Percentiles rank a stretch among this genome's conserved stretches.
Evolutionary conservation across 2,888 invertebrate species (phyloP).

Genomic region (Patella caerulea): DNA sequence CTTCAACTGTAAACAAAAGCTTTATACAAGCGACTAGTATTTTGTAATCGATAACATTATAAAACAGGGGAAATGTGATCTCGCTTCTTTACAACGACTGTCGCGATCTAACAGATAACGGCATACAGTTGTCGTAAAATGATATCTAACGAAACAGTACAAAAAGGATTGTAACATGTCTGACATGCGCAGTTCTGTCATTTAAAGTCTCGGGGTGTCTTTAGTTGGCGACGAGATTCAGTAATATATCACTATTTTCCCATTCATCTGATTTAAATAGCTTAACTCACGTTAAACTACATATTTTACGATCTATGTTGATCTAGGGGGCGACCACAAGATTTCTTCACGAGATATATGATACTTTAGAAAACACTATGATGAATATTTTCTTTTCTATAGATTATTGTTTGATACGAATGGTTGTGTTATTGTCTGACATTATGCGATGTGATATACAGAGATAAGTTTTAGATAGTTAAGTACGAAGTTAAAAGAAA

Average conservation of each 20-base stretch:
- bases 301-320: not conserved
- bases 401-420: no score
- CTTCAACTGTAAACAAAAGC: constrained; percentile 15
- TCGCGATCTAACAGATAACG: constrained; percentile 12
- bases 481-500: no score
- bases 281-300: not conserved
- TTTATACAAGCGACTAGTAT: constrained; percentile 19
- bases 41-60: constrained; percentile 26
- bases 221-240: constrained; percentile 6
- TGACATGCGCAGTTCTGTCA: constrained; percentile 13
- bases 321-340: constrained; percentile 3
- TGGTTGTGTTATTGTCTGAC: no score
- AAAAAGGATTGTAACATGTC: constrained; percentile 8
- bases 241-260: constrained; percentile 1
- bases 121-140: constrained; percentile 11
- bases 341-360: constrained; percentile 7
- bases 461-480: no score
- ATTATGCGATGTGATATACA: no score
- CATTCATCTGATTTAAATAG: not conserved
- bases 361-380: not conserved
- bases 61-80: constrained; percentile 20
- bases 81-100: constrained; percentile 1
- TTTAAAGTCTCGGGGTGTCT: constrained; percentile 10
- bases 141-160: constrained; percentile 3
- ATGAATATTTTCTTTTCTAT: no score